Evolutionary conservation across 2,797 vertebrate species (phyloP).

Genomic region (Lacerta bilineata): DNA sequence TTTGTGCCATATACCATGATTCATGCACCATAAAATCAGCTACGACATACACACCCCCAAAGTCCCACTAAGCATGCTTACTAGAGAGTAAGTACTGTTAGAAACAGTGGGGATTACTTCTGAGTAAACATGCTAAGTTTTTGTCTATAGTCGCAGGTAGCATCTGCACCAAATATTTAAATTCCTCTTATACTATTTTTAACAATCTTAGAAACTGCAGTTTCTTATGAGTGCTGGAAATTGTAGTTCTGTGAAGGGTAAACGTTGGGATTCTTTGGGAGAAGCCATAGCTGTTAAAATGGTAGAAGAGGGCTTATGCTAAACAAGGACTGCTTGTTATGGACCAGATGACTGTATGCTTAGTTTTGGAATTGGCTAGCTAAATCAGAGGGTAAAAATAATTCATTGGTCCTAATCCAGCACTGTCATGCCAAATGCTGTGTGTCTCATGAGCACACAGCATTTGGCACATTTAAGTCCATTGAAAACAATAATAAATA

Average conservation of each 20-base stretch:
- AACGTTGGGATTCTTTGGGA: too few relatives aligned
- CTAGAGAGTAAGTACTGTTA: background rate
- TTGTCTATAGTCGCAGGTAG: too few relatives aligned
- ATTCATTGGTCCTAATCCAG: background rate
- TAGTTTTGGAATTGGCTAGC: background rate
- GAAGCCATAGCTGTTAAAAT: too few relatives aligned
- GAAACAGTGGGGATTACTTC: too few relatives aligned
- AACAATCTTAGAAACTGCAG: too few relatives aligned
- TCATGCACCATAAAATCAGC: background rate
- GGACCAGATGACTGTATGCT: background rate
- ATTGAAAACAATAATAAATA: slow-evolving; percentile 55
- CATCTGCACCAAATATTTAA: too few relatives aligned
- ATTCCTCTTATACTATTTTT: too few relatives aligned
- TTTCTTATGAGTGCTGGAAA: too few relatives aligned
- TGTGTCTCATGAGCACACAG: background rate
- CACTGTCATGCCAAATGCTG: too few relatives aligned
- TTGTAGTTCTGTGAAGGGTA: too few relatives aligned
- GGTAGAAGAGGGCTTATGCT: too few relatives aligned
- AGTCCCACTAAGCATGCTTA: background rate
- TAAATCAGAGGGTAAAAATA: background rate
- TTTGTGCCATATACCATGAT: background rate
- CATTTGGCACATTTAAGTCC: background rate
- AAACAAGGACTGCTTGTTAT: background rate
- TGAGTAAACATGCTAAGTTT: too few relatives aligned
- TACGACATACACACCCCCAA: background rate